phyloP scores from a whole-genome alignment of 2,888 invertebrate species.

The Lapara coniferarum region DNA sequence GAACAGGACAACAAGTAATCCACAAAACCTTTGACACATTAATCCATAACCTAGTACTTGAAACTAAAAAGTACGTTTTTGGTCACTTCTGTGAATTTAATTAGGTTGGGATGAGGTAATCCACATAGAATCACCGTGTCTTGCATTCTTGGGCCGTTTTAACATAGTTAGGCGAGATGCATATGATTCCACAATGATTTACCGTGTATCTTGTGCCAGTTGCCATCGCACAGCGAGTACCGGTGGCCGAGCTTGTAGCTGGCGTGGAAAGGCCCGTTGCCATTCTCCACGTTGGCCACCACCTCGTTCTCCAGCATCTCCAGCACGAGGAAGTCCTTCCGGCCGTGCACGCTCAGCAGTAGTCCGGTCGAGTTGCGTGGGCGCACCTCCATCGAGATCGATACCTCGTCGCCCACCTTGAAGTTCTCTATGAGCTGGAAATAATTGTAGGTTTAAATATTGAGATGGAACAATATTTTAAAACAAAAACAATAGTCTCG shows the following conservation, averaged over 20 bases:
- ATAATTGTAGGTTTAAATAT: too few relatives aligned
- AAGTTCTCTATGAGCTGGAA: slow-evolving; percentile 86
- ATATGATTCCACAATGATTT: slow-evolving; percentile 31
- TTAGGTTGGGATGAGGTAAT: too few relatives aligned
- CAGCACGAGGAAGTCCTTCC: slow-evolving; percentile 91
- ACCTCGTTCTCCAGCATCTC: slow-evolving; percentile 95
- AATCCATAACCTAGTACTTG: too few relatives aligned
- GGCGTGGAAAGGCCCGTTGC: slow-evolving; percentile 90
- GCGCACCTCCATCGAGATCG: slow-evolving; percentile 92
- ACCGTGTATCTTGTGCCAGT: slow-evolving; percentile 96
- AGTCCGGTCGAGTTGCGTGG: slow-evolving; percentile 93
- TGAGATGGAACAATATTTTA: background rate
- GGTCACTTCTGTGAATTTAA: too few relatives aligned
- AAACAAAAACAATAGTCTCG: background rate
- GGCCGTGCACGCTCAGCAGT: slow-evolving; percentile 93
- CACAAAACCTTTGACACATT: too few relatives aligned
- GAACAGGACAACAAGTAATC: too few relatives aligned
- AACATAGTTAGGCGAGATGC: too few relatives aligned
- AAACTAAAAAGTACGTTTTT: too few relatives aligned
- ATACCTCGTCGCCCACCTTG: slow-evolving; percentile 90
- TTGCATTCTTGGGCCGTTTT: too few relatives aligned
- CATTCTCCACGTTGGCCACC: slow-evolving; percentile 92
- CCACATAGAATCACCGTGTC: too few relatives aligned
- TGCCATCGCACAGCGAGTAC: slow-evolving; percentile 94
- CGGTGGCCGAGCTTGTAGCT: slow-evolving; percentile 86